Evolutionary conservation across 2,113 vertebrate genomes (phyloP).

Genomic region (Hirundichthys speculiger): DNA sequence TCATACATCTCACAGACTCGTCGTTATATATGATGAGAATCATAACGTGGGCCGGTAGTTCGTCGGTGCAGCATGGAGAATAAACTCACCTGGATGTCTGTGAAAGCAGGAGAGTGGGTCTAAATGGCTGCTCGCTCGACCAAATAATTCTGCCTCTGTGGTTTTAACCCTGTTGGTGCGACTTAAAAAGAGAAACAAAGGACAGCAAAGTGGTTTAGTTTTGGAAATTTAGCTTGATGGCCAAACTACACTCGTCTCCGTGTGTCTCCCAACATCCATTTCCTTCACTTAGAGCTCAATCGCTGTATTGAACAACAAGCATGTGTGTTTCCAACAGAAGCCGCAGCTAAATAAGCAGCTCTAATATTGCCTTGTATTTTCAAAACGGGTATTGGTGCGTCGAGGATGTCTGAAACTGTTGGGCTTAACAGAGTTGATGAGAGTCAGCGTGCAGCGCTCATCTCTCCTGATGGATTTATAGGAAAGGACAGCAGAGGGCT

Average conservation of each 20-base stretch:
- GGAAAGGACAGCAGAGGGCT: constrained; percentile 46
- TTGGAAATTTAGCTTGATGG: constrained; percentile 45
- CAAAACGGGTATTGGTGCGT: constrained; percentile 55
- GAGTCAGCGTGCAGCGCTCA: constrained; percentile 56
- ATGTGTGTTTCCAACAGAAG: constrained; percentile 65
- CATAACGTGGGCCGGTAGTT: background rate
- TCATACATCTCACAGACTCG: background rate
- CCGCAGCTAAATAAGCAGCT: constrained; percentile 62
- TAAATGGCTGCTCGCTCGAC: background rate
- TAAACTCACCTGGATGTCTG: background rate
- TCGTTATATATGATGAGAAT: constrained; percentile 2
- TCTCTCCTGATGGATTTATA: constrained; percentile 56
- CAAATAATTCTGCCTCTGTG: constrained; percentile 6
- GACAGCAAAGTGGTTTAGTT: background rate
- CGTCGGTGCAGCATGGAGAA: background rate
- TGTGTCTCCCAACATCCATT: constrained; percentile 76
- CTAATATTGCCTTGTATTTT: constrained; percentile 67
- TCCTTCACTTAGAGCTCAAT: constrained; percentile 78
- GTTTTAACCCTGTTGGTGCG: constrained; percentile 1
- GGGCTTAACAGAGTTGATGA: constrained; percentile 71
- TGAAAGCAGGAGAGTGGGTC: background rate
- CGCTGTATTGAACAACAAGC: constrained; percentile 74
- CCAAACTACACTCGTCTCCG: constrained; percentile 29
- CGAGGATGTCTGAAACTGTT: constrained; percentile 56
- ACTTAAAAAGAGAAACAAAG: constrained; percentile 26